These are phyloP conservation scores for Heloderma charlesbogerti DNA, from an alignment of 2,113 vertebrate species.

Conservation along the genomic window DNA sequence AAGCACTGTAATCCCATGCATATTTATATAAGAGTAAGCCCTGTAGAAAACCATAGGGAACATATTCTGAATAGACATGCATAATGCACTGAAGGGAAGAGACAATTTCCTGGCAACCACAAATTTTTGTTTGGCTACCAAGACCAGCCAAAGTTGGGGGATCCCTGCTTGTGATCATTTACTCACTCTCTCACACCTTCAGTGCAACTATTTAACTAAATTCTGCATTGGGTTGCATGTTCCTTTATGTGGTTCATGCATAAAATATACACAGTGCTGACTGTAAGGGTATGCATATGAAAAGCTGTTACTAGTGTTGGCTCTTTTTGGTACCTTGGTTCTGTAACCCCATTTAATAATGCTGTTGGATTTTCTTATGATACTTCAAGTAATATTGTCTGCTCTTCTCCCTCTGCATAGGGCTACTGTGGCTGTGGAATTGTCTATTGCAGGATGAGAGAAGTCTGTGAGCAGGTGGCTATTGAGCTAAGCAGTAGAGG, in stretches of 20 bases:
- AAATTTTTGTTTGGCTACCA: too few relatives aligned
- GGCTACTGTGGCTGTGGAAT: conserved; percentile 88
- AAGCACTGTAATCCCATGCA: too few relatives aligned
- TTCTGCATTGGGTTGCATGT: too few relatives aligned
- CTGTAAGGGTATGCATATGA: neutral
- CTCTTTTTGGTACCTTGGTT: neutral
- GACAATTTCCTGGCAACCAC: too few relatives aligned
- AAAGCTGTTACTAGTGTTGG: neutral
- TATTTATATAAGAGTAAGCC: too few relatives aligned
- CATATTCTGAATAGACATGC: too few relatives aligned
- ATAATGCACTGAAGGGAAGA: too few relatives aligned
- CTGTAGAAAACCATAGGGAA: too few relatives aligned
- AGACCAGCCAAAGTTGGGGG: too few relatives aligned
- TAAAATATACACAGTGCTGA: neutral
- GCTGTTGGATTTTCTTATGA: neutral
- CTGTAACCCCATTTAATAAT: neutral
- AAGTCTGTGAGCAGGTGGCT: conserved; percentile 92
- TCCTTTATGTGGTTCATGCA: neutral
- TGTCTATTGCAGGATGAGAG: conserved; percentile 95
- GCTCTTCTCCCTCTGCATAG: conserved; percentile 52
- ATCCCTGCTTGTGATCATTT: neutral
- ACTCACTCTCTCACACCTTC: neutral
- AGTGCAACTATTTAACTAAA: neutral
- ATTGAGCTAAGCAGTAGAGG: conserved; percentile 88
- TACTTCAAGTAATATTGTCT: neutral